phyloP scores from a whole-genome alignment of 2,888 invertebrate species.

The Acholoe squamosa region DNA sequence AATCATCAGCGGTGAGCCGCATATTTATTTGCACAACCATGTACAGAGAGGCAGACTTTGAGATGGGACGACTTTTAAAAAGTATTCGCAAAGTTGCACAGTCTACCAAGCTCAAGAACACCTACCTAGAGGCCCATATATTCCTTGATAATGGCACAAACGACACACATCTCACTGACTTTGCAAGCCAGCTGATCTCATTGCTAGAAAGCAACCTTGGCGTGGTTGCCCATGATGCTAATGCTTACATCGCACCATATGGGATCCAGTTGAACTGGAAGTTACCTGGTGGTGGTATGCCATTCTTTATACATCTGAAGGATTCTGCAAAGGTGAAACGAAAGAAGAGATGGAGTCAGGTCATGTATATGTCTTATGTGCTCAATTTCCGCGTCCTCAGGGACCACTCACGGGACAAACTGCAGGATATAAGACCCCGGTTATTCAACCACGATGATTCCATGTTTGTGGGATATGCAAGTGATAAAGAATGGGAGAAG shows the following conservation, averaged over 20 bases:
- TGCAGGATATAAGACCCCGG: constrained; percentile 9
- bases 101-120: constrained; percentile 69
- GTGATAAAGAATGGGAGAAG: constrained; percentile 66
- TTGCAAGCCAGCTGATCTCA: constrained; percentile 74
- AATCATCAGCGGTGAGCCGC: constrained; percentile 64
- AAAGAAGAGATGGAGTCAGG: constrained; percentile 79
- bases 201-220: constrained; percentile 72
- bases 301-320: constrained; percentile 77
- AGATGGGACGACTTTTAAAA: constrained; percentile 74
- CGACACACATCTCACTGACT: constrained; percentile 72
- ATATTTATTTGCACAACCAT: constrained; percentile 78
- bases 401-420: constrained; percentile 61
- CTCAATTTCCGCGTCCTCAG: constrained; percentile 69
- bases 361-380: constrained; percentile 77
- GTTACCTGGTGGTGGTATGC: constrained; percentile 73
- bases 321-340: constrained; percentile 74
- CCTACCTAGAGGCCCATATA: constrained; percentile 75
- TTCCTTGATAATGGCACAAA: constrained; percentile 77
- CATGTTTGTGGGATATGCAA: constrained; percentile 64
- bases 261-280: constrained; percentile 75
- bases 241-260: constrained; percentile 74
- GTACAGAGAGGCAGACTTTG: constrained; percentile 77
- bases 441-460: constrained; percentile 55
- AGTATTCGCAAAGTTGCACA: constrained; percentile 73
- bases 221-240: constrained; percentile 68